A percentile compares a stretch with the other conserved stretches of the same genome.
These are phyloP conservation scores for Pseudochromis fuscus DNA, from an alignment of 2,797 vertebrate genomes.

Conservation along the genomic window DNA sequence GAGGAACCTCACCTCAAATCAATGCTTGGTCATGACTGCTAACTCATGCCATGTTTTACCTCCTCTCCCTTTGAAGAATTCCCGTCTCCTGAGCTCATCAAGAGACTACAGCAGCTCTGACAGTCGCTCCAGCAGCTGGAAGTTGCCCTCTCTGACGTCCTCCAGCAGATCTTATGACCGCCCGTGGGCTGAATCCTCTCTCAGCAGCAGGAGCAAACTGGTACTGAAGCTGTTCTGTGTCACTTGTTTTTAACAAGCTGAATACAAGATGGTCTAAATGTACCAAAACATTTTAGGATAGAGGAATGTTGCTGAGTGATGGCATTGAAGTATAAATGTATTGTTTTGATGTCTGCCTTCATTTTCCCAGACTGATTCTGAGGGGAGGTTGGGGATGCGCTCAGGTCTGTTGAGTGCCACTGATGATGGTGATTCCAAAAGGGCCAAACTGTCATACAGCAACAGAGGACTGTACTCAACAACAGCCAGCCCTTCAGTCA, in stretches of 20 bases:
- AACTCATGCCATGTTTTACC: background rate
- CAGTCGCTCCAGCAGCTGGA: slow-evolving; percentile 86
- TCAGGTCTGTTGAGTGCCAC: slow-evolving; percentile 87
- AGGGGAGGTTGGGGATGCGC: slow-evolving; percentile 88
- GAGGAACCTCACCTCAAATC: background rate
- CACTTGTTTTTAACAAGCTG: slow-evolving; percentile 15
- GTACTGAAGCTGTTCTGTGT: slow-evolving; percentile 70
- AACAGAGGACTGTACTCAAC: slow-evolving; percentile 87
- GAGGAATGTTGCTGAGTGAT: background rate
- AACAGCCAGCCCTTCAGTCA: slow-evolving; percentile 83
- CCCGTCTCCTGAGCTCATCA: slow-evolving; percentile 82
- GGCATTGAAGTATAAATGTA: background rate
- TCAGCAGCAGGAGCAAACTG: slow-evolving; percentile 88
- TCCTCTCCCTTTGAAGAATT: slow-evolving; percentile 75
- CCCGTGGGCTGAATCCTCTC: slow-evolving; percentile 83
- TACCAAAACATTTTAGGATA: background rate
- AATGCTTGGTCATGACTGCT: no score
- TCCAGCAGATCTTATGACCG: slow-evolving; percentile 86
- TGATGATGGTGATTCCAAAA: slow-evolving; percentile 93
- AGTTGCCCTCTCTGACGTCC: slow-evolving; percentile 81
- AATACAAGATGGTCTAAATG: slow-evolving; percentile 16
- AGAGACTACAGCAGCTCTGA: slow-evolving; percentile 87
- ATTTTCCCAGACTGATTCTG: slow-evolving; percentile 85
- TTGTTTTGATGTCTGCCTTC: slow-evolving; percentile 6
- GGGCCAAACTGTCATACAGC: slow-evolving; percentile 93